Evolutionary conservation across 2,888 invertebrate species (phyloP).

Genomic region (Sinhomidia bicolor): DNA sequence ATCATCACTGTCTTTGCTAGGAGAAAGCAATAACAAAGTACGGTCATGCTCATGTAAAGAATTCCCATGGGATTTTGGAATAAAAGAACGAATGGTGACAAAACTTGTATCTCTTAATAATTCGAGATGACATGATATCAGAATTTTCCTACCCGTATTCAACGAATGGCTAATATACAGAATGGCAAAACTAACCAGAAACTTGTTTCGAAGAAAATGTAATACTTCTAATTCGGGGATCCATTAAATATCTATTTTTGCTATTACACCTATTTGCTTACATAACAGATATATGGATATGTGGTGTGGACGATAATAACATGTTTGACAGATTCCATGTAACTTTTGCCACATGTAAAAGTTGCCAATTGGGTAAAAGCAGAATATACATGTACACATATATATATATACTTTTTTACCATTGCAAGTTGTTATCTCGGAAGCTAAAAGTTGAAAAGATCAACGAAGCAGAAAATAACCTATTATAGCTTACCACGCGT

Average conservation of each 20-base stretch:
- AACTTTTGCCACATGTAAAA: constrained; percentile 4
- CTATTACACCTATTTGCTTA: too few species aligned
- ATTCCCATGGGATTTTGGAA: constrained; percentile 49
- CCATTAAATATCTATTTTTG: too few species aligned
- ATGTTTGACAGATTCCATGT: too few species aligned
- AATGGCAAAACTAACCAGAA: neutral
- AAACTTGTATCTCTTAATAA: constrained; percentile 47
- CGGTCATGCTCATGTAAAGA: constrained; percentile 17
- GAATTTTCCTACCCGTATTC: neutral
- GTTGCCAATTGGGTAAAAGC: too few species aligned
- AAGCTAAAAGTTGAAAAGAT: constrained; percentile 71
- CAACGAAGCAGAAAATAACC: constrained; percentile 78
- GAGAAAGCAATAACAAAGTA: constrained; percentile 31
- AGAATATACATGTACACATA: too few species aligned
- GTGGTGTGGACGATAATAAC: too few species aligned
- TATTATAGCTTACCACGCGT: constrained; percentile 70
- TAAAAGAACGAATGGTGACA: constrained; percentile 52
- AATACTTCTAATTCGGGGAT: too few species aligned
- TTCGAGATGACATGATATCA: constrained; percentile 51
- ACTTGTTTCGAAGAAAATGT: too few species aligned
- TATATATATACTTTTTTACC: neutral
- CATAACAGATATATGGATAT: too few species aligned
- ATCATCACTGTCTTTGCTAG: too few species aligned
- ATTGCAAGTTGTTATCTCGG: constrained; percentile 49
- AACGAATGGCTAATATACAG: constrained; percentile 27